Evolutionary conservation across 92 coral and sea anemone species (phyloP), one percentile per base, ranked within the genome.

Genomic region (Epizoanthus stellaris): DNA sequence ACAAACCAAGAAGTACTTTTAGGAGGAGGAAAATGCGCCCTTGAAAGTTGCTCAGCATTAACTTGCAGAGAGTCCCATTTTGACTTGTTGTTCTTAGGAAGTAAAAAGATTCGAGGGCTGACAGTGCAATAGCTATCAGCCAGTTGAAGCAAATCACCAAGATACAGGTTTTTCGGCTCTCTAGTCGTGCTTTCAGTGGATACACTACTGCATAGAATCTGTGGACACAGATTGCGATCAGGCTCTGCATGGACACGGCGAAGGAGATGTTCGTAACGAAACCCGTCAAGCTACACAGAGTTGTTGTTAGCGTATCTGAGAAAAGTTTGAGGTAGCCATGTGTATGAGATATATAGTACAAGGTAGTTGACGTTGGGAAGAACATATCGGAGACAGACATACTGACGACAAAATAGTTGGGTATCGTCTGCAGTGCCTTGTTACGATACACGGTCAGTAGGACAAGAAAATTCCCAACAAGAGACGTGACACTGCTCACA

Each of bases 191-290:
- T 58, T 75, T 75, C 38, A 75, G 52, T 16, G 80, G 80, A 58
- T 75, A 75, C 17, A 58, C 15, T 14, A 75, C 67, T 15, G 80
- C 80, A 58, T 56, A 54, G 17, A 56, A 75, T 57, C 80, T 57
- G 67, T 75, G 80, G 66, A 57, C 39, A 25, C 65, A 75, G 25
- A 75, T 75, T 3, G 80, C 80, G 30, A 75, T 13, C 25, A 75
- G 36, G 10, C 66, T 75, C 66, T 75, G 80, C 67, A 20, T 56
- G 4, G 80, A 30, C 15, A 75, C 80, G 0, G 47, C 21, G 13
- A 25, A 56, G 21, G 80, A 75, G 2, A 75, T 20, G 38, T 56
- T 20, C 45, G 54, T 1, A 34, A 75, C 6, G 52, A 30, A 75
- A 25, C 38, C 9, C 58, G 66, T 20, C 23, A 16, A 30, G 6